phyloP scores from a whole-genome alignment of 2,113 vertebrate species.

The Stigmatopora nigra region DNA sequence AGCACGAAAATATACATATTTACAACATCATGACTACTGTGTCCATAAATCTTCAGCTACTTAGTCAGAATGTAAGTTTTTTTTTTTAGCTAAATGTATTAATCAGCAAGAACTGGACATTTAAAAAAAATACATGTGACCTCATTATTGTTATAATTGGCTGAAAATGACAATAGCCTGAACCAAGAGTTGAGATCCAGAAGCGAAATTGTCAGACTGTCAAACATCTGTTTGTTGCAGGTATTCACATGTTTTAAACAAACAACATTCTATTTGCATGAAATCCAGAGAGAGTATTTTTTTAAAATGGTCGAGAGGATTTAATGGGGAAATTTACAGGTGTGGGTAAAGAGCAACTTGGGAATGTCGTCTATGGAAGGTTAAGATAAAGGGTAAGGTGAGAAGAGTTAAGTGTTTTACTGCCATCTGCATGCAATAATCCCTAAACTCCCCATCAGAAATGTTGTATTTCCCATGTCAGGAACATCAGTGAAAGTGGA shows the following conservation, averaged over 20 bases:
- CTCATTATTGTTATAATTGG: not conserved
- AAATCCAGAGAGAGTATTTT: conserved; percentile 3
- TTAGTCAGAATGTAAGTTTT: not conserved
- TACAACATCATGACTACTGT: not conserved
- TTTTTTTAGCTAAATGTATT: not conserved
- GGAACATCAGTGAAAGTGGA: conserved; percentile 30
- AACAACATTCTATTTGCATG: conserved; percentile 7
- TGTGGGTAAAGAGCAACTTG: conserved; percentile 19
- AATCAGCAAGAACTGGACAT: not conserved
- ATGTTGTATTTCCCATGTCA: conserved; percentile 34
- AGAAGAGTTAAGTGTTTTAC: conserved; percentile 38
- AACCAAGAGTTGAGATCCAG: not conserved
- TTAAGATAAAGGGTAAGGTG: conserved; percentile 33
- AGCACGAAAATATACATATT: not conserved
- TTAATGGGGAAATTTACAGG: conserved; percentile 23
- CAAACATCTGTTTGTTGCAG: not conserved
- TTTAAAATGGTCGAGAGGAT: conserved; percentile 11
- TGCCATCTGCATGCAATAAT: conserved; percentile 58
- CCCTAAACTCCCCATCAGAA: conserved; percentile 27
- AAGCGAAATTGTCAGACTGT: not conserved
- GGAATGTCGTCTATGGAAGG: conserved; percentile 30
- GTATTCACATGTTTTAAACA: not conserved
- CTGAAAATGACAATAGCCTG: not conserved
- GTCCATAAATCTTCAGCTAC: too few relatives aligned
- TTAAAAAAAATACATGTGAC: not conserved